Conservation (phyloP, 2,888 invertebrate genomes). For the Piscicola geometra region DNA sequence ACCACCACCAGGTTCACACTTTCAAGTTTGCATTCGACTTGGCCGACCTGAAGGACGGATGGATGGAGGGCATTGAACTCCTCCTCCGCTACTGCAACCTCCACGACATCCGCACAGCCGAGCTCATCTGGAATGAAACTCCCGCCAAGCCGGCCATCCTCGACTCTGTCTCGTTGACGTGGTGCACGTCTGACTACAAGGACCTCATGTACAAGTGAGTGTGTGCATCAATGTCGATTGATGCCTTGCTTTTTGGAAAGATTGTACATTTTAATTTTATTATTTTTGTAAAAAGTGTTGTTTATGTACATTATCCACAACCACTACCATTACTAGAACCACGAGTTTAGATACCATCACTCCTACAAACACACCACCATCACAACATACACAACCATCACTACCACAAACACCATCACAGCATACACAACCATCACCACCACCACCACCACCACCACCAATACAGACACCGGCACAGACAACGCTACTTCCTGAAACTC, state of each 20-base stretch:
- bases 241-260: too few species aligned
- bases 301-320: too few species aligned
- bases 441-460: constrained; percentile 43
- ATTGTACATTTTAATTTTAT: too few species aligned
- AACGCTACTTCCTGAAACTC: constrained; percentile 49
- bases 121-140: constrained; percentile 54
- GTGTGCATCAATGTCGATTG: too few species aligned
- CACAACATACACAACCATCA: too few species aligned
- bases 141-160: constrained; percentile 50
- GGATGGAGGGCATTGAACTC: constrained; percentile 48
- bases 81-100: constrained; percentile 46
- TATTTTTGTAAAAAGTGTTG: too few species aligned
- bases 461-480: constrained; percentile 47
- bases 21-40: constrained; percentile 55
- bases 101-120: constrained; percentile 47
- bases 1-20: constrained; percentile 45
- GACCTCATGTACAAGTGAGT: constrained; percentile 38
- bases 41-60: constrained; percentile 49
- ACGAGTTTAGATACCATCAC: too few species aligned
- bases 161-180: constrained; percentile 44
- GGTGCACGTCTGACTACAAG: constrained; percentile 45
- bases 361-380: too few species aligned
- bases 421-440: constrained; percentile 26
- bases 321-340: too few species aligned
- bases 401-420: too few species aligned